Conservation (phyloP, 2,888 invertebrate genomes). For the Rugalucina vietnamica region DNA sequence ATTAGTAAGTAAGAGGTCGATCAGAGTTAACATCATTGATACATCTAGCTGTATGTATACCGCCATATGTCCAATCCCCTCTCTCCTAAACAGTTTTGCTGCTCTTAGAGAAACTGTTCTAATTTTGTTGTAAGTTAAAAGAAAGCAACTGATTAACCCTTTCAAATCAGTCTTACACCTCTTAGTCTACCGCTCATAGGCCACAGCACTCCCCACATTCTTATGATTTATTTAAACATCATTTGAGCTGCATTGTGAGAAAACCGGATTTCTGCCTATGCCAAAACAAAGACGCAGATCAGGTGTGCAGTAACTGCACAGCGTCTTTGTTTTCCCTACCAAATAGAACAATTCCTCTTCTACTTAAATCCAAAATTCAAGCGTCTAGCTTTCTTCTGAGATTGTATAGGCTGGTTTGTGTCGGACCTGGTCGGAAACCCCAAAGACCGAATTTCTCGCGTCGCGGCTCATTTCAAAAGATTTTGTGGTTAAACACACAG, state of each 20-base stretch:
- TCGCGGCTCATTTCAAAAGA: no score
- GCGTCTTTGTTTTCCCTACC: background rate
- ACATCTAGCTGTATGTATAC: background rate
- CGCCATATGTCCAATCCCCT: background rate
- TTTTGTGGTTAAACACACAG: background rate
- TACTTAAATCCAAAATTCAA: background rate
- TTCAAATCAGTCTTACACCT: background rate
- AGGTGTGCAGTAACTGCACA: background rate
- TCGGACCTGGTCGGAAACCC: background rate
- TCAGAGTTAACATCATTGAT: slow-evolving; percentile 41
- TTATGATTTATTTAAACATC: no score
- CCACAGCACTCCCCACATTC: no score
- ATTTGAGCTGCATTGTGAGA: no score
- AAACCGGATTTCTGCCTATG: no score
- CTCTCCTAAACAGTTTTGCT: background rate
- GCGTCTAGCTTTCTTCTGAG: background rate
- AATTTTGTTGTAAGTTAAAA: background rate
- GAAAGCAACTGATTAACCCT: background rate
- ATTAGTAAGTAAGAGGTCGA: slow-evolving; percentile 36
- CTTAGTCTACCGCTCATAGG: background rate
- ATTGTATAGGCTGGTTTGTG: background rate
- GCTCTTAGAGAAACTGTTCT: background rate
- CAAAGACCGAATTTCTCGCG: no score
- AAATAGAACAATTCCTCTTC: background rate
- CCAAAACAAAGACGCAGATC: no score